Conservation (phyloP, 2,888 invertebrate genomes). For the Lithophane semibrunnea region DNA sequence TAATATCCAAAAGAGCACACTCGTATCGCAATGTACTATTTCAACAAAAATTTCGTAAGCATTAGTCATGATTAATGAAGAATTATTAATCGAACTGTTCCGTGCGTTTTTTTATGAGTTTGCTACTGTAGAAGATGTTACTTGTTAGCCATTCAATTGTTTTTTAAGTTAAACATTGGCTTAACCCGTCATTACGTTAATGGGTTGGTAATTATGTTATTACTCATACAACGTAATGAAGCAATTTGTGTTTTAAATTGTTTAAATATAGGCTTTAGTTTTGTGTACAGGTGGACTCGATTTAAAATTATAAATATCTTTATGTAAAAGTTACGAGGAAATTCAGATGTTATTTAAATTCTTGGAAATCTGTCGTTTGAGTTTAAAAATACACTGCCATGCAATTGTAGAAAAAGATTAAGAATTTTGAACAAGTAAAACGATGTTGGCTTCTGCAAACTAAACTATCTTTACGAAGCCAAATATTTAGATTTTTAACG, state of each 20-base stretch:
- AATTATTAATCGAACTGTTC: not conserved
- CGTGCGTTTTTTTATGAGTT: not conserved
- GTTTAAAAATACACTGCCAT: conserved; percentile 10
- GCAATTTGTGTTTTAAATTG: conserved; percentile 33
- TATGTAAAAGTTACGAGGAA: conserved; percentile 3
- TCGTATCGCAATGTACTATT: too few species aligned
- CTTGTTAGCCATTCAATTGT: not conserved
- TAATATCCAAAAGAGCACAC: too few species aligned
- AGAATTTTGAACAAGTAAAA: not conserved
- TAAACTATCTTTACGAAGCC: not conserved
- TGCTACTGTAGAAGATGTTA: not conserved
- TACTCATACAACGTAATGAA: conserved; percentile 34
- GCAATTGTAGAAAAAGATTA: not conserved
- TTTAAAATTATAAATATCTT: conserved; percentile 32
- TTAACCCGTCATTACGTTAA: conserved; percentile 44
- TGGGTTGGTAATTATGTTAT: conserved; percentile 34
- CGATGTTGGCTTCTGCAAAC: not conserved
- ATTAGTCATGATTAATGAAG: not conserved
- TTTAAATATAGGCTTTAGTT: conserved; percentile 12
- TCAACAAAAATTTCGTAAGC: not conserved
- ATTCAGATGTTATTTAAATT: conserved; percentile 12
- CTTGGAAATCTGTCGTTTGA: conserved; percentile 6
- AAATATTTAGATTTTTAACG: not conserved
- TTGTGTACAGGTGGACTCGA: conserved; percentile 34
- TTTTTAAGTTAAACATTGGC: conserved; percentile 11